Evolutionary conservation across 2,113 vertebrate genomes (phyloP), one percentile per base, ranked within the genome.

Genomic region (Dasyornis broadbenti): DNA sequence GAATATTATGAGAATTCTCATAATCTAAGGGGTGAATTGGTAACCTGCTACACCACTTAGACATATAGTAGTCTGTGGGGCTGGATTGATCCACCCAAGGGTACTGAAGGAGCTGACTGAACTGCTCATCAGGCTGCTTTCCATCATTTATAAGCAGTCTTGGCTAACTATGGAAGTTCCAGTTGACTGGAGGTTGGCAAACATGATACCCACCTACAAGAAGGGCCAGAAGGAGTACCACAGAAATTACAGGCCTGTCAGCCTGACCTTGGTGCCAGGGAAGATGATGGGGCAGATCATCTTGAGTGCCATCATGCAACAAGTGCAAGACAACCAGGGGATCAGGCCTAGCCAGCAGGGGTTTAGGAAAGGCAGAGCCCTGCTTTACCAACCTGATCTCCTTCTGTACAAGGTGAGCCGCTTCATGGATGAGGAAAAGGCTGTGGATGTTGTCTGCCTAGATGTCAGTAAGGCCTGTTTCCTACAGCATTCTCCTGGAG

Each of bases 401-500:
- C 7, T 60, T 49, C 50, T 71, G 15, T n/a, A 50, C 19, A 60
- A 64, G n/a, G 30, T 60, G 61, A 70, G n/a, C 11, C 0, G 0
- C 66, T 60, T 56, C 52, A 6, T 71, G 26, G 30, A 27, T 60
- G 40, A 56, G 14, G 4, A 22, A 23, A 65, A 50, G 21, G 28
- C 40, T 47, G 45, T 52, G 24, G 6, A 22, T 69, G 10, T n/a
- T 53, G 31, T 59, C 23, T 73, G 15, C 26, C n/a, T 53, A 4
- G 76, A 68, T 8, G 68, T 68, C 15, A 63, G 20, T n/a, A 13
- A 57, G 63, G n/a, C n/a, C 20, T 37, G 16, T 64, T 57, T 90
- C 19, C 72, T 39, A 9, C 9, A 71, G 37, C 27, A 42, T 54
- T 68, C 10, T 82, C 6, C 20, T 72, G 30, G 81, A 82, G 42